Evolutionary conservation across 1,140 invertebrate species (phyloP), one percentile per base, ranked within the genome.

Genomic region (Drosophila kohkoa): DNA sequence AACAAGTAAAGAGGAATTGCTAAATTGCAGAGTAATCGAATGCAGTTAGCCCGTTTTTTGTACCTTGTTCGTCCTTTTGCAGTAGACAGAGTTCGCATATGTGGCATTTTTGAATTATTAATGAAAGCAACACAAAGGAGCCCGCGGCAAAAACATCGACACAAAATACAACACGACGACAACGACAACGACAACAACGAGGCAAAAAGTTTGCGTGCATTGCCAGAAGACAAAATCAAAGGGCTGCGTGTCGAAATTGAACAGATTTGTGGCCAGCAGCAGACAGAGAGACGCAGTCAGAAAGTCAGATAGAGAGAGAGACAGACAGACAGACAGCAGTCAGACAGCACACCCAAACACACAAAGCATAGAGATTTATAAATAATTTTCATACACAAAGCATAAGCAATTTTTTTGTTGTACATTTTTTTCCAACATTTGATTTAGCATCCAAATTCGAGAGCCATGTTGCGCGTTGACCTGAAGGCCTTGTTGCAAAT

Each of bases 11-110:
- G 15, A 35, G 15, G 59, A 54, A 88, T 82, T 88, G 83, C 89
- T 85, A 88, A 89, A 89, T 88, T 78, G 81, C 81, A 75, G 65
- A 89, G 85, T 89, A 89, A 88, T 79, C 88, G 81, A 88, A 88
- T 81, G 49, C 81, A 55, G 55, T 15, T 77, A 16, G 20, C 20
- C 63, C 51, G 49, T 43, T 48, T 59, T 51, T 65, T 28, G 11
- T 64, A 28, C 49, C 49, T 30, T 67, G 28, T 16, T 71, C 55
- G 62, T 67, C 67, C 77, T 81, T 25, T 25, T 72, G 16, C 30
- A 48, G 52, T 32, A 46, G 51, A 69, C 72, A 80, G 58, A 43
- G 35, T 38, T 13, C 51, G 30, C 79, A 86, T 69, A 79, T 87
- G 82, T 77, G 82, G 82, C 75, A 75, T 75, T 79, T 81, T 73